Base-by-base conservation (phyloP, 2,113 vertebrate species). In the Acinonyx jubatus region DNA sequence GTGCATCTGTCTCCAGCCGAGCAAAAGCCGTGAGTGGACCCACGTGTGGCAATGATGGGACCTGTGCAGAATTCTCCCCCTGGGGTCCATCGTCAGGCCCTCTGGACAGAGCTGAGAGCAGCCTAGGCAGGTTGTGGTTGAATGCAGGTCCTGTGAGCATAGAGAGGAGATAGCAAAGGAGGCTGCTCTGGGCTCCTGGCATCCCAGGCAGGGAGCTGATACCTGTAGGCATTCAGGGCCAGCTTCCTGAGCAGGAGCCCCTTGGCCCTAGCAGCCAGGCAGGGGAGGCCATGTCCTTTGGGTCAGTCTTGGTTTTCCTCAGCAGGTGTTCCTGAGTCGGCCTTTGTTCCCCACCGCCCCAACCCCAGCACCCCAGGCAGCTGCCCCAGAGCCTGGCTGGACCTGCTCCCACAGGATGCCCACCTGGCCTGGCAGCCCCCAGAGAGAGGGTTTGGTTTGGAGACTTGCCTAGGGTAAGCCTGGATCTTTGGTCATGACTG, bases 381-480 rank as follows among this genome's bases (percentile, higher is more conserved):
- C 93, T 93, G 38, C 36, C 61, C 66, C 36, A 38, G 27, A 80
- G 89, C 73, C 81, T 94, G 76, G 38, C 12, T 63, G 16, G 33
- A 81, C 52, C 66, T 52, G 78, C 31, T 89, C 73, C 93, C n/a
- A 23, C 16, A 68, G 66, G 33, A 29, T 45, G 81, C 23, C 7
- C 36, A 78, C 29, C 25, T 1, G 9, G 57, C 92, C 68, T 89
- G 31, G n/a, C 85, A 79, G 50, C 65, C 25, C 78, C 50, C 41
- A 23, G 78, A 71, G 52, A 68, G 7, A 41, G 31, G 65, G 63
- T 45, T 94, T 38, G 27, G 31, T 85, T 87, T 74, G 71, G 92
- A 96, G 65, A 57, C 27, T 85, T 80, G 61, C 63, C 41, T 36
- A 1, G 29, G 16, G 57, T 48, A n/a, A 81, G 57, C 16, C 36